Evolutionary conservation across 1,140 invertebrate genomes (phyloP), one percentile per base, ranked within the genome.

Genomic region (Linepithema humile): DNA sequence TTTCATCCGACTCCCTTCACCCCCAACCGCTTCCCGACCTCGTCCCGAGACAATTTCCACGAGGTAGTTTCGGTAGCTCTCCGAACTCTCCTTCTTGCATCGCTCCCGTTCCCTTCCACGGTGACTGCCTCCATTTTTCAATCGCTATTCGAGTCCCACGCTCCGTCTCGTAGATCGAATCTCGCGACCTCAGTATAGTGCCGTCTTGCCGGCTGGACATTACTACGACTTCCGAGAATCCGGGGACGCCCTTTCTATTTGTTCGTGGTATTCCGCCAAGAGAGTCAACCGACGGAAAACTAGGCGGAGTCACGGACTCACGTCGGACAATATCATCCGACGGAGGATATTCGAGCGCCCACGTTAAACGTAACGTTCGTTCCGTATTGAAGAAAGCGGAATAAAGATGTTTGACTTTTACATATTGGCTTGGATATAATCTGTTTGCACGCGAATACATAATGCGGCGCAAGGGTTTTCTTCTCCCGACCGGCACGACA

Each of bases 61-160:
- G 45, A 64, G 77, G 65, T 64, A 82, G 65, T 84, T 85, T 82
- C 43, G 77, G 57, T n/a, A n/a, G 62, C 65, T 26, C 69, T 20
- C 45, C 55, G 48, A 62, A 84, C 83, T 40, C 59, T 50, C 53
- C 74, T 86, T 75, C 57, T 64, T 64, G 38, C 75, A 26, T 90
- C 62, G 59, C 59, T 48, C 40, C 35, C 50, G 67, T 48, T 50
- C 65, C 12, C 83, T 83, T 64, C 83, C 82, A 55, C 50, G 48
- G 69, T 59, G 82, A 78, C 84, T 45, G 38, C 45, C 48, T 57
- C 83, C 77, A 83, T 85, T 85, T 85, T 85, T 85, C 84, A 85
- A 85, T 85, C 84, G 84, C 80, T 72, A 85, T 85, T 83, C 78
- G 77, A 83, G 60, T 50, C 43, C 62, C 53, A 73, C 40, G 55